Conservation (phyloP, 1,140 invertebrate genomes). For the Mylabris phalerata region DNA sequence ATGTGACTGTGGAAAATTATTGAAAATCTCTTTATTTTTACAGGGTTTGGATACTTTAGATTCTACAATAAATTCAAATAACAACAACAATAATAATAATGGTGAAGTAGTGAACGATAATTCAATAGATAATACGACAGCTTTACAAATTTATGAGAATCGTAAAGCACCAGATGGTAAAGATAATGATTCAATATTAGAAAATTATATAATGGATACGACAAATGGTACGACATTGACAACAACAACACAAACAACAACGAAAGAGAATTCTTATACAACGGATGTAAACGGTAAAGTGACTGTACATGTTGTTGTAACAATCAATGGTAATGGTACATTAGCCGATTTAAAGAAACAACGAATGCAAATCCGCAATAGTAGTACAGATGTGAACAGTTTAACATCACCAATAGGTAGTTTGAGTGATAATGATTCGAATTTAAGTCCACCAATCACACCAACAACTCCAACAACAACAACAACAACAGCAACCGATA, state of each 20-base stretch:
- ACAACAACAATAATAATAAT: constrained; percentile 10
- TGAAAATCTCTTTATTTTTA: background rate
- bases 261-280: background rate
- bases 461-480: no score
- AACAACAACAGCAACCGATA: constrained; percentile 29
- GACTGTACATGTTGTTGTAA: constrained; percentile 72
- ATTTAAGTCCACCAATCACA: constrained; percentile 22
- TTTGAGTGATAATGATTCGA: constrained; percentile 43
- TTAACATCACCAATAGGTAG: constrained; percentile 43
- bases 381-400: constrained; percentile 48
- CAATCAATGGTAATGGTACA: constrained; percentile 53
- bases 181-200: constrained; percentile 56
- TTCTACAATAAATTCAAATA: constrained; percentile 4
- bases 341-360: constrained; percentile 87
- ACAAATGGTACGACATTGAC: constrained; percentile 68
- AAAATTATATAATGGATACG: constrained; percentile 70
- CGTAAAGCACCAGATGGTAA: constrained; percentile 69
- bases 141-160: constrained; percentile 32
- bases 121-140: constrained; percentile 41
- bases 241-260: constrained; percentile 42
- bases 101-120: constrained; percentile 7
- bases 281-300: constrained; percentile 77
- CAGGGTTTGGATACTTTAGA: constrained; percentile 18
- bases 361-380: constrained; percentile 69
- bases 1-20: no score